Conservation (phyloP, 1,140 invertebrate species). For the Sarcophaga bullata region DNA sequence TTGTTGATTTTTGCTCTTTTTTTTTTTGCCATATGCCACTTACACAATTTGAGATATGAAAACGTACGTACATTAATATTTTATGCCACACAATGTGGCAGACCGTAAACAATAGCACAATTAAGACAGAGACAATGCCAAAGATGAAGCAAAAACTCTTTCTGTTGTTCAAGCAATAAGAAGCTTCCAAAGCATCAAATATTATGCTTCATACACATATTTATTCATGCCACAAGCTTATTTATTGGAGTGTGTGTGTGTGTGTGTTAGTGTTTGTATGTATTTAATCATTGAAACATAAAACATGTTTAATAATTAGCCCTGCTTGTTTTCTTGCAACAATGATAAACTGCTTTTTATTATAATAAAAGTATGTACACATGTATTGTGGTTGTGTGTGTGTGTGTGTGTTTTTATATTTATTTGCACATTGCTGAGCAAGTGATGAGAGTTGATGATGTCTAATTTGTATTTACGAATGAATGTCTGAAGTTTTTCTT, state of each 20-base stretch:
- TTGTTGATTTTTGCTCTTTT: background rate
- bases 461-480: constrained; percentile 20
- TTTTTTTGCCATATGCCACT: background rate
- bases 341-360: constrained; percentile 8
- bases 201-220: background rate
- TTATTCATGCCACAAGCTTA: background rate
- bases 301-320: constrained; percentile 18
- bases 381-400: background rate
- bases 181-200: no score
- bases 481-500: background rate
- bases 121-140: no score
- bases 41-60: background rate
- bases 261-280: background rate
- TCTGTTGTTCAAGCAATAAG: background rate
- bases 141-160: background rate
- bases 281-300: constrained; percentile 19
- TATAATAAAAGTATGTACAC: background rate
- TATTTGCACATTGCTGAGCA: background rate
- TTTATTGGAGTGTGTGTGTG: background rate
- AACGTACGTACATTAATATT: background rate
- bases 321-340: background rate
- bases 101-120: constrained; percentile 10
- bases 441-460: background rate
- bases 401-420: background rate
- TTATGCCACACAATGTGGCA: constrained; percentile 2